Evolutionary conservation across 1,140 invertebrate species (phyloP).

Genomic region (Bicyclus anynana): DNA sequence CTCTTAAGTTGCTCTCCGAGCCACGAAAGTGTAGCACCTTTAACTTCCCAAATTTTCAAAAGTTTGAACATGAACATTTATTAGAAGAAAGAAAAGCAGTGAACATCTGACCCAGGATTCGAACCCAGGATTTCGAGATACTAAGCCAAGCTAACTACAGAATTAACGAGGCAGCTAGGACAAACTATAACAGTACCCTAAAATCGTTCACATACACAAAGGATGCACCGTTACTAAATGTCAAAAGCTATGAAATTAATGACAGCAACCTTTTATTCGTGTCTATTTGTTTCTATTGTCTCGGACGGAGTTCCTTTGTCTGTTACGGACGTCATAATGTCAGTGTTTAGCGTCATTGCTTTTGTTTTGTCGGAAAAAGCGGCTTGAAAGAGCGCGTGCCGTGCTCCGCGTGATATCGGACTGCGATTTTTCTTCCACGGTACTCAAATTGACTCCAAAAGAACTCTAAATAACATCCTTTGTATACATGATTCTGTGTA

Average conservation of each 20-base stretch:
- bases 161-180: too few species aligned
- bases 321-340: conserved; percentile 67
- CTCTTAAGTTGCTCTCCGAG: too few species aligned
- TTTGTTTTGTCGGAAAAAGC: conserved; percentile 59
- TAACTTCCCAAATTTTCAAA: too few species aligned
- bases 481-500: background rate
- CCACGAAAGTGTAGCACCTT: too few species aligned
- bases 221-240: conserved; percentile 63
- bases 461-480: background rate
- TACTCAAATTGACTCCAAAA: conserved; percentile 10
- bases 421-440: conserved; percentile 52
- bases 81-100: too few species aligned
- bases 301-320: conserved; percentile 65
- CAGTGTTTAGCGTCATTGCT: conserved; percentile 69
- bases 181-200: background rate
- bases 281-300: conserved; percentile 58
- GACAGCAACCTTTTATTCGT: conserved; percentile 60
- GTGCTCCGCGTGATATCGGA: conserved; percentile 47
- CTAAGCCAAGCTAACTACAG: too few species aligned
- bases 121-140: too few species aligned
- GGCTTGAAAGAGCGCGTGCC: conserved; percentile 59
- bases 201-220: conserved; percentile 48
- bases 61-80: too few species aligned
- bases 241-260: conserved; percentile 71
- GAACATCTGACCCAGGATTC: too few species aligned